Evolutionary conservation across 2,888 invertebrate genomes (phyloP).

Genomic region (Anaspis maculata): DNA sequence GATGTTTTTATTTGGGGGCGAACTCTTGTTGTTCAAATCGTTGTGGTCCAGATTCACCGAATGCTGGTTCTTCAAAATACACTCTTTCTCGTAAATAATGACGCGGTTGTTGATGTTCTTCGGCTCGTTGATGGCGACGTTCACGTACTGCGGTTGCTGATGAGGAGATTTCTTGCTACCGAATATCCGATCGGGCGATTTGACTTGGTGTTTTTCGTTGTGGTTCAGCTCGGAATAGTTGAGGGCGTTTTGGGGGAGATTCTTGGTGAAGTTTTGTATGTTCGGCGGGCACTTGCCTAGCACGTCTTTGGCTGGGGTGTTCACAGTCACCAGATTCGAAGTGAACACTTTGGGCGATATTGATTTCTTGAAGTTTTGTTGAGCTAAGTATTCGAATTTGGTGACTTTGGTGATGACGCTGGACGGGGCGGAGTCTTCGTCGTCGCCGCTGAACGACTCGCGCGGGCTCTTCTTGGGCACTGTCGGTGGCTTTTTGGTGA

Average conservation of each 20-base stretch:
- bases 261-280: conserved; percentile 53
- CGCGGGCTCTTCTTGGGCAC: conserved; percentile 51
- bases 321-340: conserved; percentile 67
- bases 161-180: conserved; percentile 34
- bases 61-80: conserved; percentile 34
- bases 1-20: conserved; percentile 29
- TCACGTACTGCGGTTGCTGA: conserved; percentile 30
- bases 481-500: conserved; percentile 56
- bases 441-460: conserved; percentile 45
- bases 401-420: conserved; percentile 69
- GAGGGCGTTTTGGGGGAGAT: conserved; percentile 46
- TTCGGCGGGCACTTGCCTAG: conserved; percentile 53
- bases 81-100: conserved; percentile 38
- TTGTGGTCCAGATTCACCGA: conserved; percentile 35
- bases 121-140: conserved; percentile 38
- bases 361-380: conserved; percentile 50
- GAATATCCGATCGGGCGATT: conserved; percentile 35
- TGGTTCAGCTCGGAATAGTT: conserved; percentile 41
- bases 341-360: conserved; percentile 74
- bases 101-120: conserved; percentile 41
- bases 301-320: conserved; percentile 75
- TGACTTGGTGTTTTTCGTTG: conserved; percentile 32
- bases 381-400: conserved; percentile 71
- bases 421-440: conserved; percentile 47
- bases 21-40: conserved; percentile 36